Base-by-base conservation (phyloP, 1,140 invertebrate genomes). In the Asbolus verrucosus region DNA sequence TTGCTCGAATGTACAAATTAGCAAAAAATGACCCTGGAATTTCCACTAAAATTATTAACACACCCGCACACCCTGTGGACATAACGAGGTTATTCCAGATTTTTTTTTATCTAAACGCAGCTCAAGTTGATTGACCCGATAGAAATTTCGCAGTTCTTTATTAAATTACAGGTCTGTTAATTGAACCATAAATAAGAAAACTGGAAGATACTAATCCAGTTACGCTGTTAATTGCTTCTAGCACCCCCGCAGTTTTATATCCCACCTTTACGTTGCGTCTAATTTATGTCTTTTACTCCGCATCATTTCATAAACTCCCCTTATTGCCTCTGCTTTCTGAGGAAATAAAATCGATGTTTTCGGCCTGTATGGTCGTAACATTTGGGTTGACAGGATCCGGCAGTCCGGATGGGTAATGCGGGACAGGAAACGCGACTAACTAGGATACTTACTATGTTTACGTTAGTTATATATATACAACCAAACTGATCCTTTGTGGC, bases 101-200 rank as follows among this genome's bases (percentile, higher is more conserved):
- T n/a, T n/a, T n/a, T n/a, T n/a, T n/a, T n/a, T n/a, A n/a, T n/a
- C n/a, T n/a, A n/a, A n/a, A n/a, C n/a, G n/a, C n/a, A n/a, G n/a
- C n/a, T n/a, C n/a, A n/a, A n/a, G n/a, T n/a, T n/a, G n/a, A n/a
- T n/a, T n/a, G n/a, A n/a, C n/a, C n/a, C n/a, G n/a, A 24, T 31
- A 27, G 31, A 16, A 62, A 36, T 62, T 19, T 9, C 16, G 9
- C 16, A 8, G 1, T 16, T 41, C 31, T 38, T 62, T 62, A 62
- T 62, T 62, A 62, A 33, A 62, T 62, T 62, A 62, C 60, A 33
- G n/a, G 31, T 24, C 60, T 13, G 19, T 72, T 72, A 72, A 72
- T 72, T 72, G 60, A 68, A 69, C 66, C 70, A 72, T 72, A 72
- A 72, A 72, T 69, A 72, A 72, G 70, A 69, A 72, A 69, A 59